Percentiles rank a stretch among this genome's conserved stretches.
These are phyloP conservation scores for Ectemnius continuus DNA, from an alignment of 2,888 invertebrate species.

Conservation along the genomic window DNA sequence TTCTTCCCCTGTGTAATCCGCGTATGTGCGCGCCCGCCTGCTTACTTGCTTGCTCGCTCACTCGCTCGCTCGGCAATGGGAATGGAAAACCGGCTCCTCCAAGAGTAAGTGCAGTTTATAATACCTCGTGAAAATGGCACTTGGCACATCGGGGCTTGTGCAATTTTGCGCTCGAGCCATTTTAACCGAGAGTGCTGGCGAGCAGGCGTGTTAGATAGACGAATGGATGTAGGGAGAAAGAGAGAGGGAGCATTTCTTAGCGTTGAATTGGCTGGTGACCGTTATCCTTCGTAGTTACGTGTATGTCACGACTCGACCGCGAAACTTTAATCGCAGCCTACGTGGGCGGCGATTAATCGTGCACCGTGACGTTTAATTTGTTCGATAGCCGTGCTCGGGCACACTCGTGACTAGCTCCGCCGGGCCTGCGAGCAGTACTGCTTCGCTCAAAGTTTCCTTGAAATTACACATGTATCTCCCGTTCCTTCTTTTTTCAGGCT, in stretches of 20 bases:
- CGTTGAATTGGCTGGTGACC: not conserved
- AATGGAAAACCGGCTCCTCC: no score
- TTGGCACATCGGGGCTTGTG: no score
- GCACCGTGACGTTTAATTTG: conserved; percentile 40
- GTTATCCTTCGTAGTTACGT: conserved; percentile 8
- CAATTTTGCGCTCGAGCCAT: no score
- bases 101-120: no score
- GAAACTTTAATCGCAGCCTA: conserved; percentile 35
- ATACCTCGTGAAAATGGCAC: no score
- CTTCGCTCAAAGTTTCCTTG: not conserved
- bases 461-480: not conserved
- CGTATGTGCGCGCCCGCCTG: no score
- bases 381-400: conserved; percentile 7
- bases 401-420: not conserved
- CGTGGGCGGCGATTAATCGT: conserved; percentile 39
- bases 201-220: no score
- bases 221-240: no score
- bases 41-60: no score
- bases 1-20: no score
- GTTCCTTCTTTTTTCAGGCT: not conserved
- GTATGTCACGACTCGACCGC: conserved; percentile 26
- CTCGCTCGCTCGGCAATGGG: no score
- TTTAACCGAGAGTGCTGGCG: no score
- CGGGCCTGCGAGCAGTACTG: not conserved
- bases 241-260: not conserved